Evolutionary conservation across 1,140 invertebrate genomes (phyloP), one percentile per base, ranked within the genome.

Genomic region (Drusus annulatus): DNA sequence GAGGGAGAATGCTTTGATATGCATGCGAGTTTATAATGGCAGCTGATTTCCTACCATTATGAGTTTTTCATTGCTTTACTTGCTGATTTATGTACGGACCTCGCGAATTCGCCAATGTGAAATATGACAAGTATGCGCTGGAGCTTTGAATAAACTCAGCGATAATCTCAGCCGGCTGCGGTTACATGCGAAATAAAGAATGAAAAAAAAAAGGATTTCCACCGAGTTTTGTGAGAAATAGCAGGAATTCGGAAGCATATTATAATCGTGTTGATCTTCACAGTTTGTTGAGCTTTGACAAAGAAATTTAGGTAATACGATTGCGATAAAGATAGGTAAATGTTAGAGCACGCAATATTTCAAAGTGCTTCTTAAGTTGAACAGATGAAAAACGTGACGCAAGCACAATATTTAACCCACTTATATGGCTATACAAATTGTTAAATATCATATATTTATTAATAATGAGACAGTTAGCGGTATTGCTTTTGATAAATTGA

Each of bases 21-120:
- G 81, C 81, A 81, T 25, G 65, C 65, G 75, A 71, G 63, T 77
- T 69, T 52, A 56, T 31, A 74, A 74, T 58, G 71, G 71, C 71
- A 74, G 71, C 71, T 74, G 71, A 58, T 58, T 74, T 58, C 16
- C 51, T 17, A 68, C 25, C 75, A 65, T 74, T 81, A 79, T 76
- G 81, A 82, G 75, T 82, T 82, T 82, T 82, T 82, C 81, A 82
- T 82, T 71, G 81, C 77, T 79, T n/a, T 76, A 15, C 81, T 68
- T 17, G 58, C 62, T 68, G 68, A 82, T 82, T 81, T 76, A 77
- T 36, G 36, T 31, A 6, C 56, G 16, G 17, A 17, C 31, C 23
- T 50, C 17, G 68, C 36, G 45, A 71, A 71, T 51, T 71, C 25
- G 58, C 73, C 17, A 60, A 31, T 54, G n/a, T 76, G 73, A 76